Evolutionary conservation across 2,797 vertebrate genomes (phyloP).

Genomic region (Gymnoscopelus microlampas): DNA sequence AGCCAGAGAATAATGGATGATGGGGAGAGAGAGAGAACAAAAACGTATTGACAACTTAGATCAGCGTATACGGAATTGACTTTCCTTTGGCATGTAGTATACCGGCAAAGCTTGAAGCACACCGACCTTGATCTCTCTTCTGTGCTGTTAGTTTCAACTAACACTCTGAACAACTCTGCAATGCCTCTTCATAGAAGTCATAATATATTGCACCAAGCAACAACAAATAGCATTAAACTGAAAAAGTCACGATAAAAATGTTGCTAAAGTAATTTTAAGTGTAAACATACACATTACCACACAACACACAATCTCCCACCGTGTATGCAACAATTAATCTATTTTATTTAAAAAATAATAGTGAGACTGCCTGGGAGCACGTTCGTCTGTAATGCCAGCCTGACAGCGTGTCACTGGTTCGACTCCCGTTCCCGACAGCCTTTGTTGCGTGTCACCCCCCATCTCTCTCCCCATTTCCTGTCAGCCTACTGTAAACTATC

Average conservation of each 20-base stretch:
- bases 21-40: constrained; percentile 39
- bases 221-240: constrained; percentile 3
- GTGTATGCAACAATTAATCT: constrained; percentile 2
- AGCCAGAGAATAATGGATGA: constrained; percentile 56
- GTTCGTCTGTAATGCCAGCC: too few relatives aligned
- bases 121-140: constrained; percentile 56
- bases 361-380: too few relatives aligned
- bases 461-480: too few relatives aligned
- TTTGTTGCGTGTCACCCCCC: too few relatives aligned
- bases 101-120: constrained; percentile 36
- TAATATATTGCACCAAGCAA: constrained; percentile 29
- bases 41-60: constrained; percentile 65
- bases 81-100: constrained; percentile 43
- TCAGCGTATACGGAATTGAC: constrained; percentile 44
- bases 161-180: constrained; percentile 25
- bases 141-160: constrained; percentile 33
- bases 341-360: too few relatives aligned
- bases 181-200: constrained; percentile 27
- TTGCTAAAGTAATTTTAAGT: not conserved
- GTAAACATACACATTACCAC: constrained; percentile 8
- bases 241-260: constrained; percentile 2
- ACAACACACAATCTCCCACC: not conserved
- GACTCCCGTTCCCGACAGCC: too few relatives aligned
- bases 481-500: too few relatives aligned
- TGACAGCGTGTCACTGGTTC: too few relatives aligned